Evolutionary conservation across 2,113 vertebrate genomes (phyloP).

Genomic region (Tympanuchus pallidicinctus): DNA sequence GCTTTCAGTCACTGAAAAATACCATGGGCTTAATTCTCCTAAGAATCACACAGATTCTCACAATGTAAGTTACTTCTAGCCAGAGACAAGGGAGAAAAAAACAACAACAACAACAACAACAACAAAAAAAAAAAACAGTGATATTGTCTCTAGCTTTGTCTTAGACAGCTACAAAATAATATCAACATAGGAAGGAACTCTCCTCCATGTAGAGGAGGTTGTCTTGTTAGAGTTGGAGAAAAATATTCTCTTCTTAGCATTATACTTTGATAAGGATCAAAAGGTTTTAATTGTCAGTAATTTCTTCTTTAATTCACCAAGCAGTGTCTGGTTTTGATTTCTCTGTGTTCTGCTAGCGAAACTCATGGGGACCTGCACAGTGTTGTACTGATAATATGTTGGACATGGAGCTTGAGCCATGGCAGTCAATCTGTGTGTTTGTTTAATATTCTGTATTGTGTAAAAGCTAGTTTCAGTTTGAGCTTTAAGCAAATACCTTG

Average conservation of each 20-base stretch:
- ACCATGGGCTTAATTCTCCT: neutral
- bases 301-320: neutral
- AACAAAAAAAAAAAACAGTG: constrained; percentile 29
- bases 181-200: neutral
- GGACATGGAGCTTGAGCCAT: neutral
- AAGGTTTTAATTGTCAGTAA: neutral
- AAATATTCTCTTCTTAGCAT: neutral
- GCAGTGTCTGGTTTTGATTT: neutral
- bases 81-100: constrained; percentile 31
- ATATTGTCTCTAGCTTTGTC: constrained; percentile 14
- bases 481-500: neutral
- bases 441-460: neutral
- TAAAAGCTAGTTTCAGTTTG: neutral
- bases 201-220: neutral
- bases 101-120: constrained; percentile 25
- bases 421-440: neutral
- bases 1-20: constrained; percentile 32
- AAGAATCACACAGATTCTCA: constrained; percentile 3
- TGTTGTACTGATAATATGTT: neutral
- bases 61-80: constrained; percentile 31
- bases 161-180: neutral
- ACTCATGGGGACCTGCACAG: neutral
- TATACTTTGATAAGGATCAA: neutral
- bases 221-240: neutral
- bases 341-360: neutral